Evolutionary conservation across 2,797 vertebrate species (phyloP), one percentile per base, ranked within the genome.

Genomic region (Octomys mimax): DNA sequence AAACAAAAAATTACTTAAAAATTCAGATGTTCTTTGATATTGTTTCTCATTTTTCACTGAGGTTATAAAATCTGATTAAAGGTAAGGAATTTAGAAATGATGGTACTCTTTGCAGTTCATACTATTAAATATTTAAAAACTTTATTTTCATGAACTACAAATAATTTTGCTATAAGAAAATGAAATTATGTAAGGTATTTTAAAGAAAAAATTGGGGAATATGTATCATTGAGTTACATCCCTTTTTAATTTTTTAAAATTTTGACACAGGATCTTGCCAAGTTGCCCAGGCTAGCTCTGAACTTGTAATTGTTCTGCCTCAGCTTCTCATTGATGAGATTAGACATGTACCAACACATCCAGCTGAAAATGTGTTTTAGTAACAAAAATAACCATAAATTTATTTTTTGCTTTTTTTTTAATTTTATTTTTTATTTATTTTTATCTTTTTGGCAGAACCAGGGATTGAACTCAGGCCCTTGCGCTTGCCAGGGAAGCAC

Each of bases 161-260:
- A 71, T 66, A 79, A 49, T 91, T 87, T 95, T 71, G 87, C 24
- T 87, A 46, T 71, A 1, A 89, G 39, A 90, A 86, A 94, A 90
- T 71, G 42, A 49, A 22, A n/a, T 26, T 86, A 77, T 12, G 18
- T 21, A 54, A 85, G 19, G 14, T 89, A 68, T 88, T 92, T 92
- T 59, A 71, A 92, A 79, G 13, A 70, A 87, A 59, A 42, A 42
- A 26, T 73, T 42, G 11, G 71, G 36, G 39, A 11, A 73, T 1
- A 42, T 36, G 71, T 10, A 42, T 11, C 36, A 46, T 10, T 11
- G 2, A 73, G 70, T 10, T 77, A 49, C 8, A 77, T 46, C 42
- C 6, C 21, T 70, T 70, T 42, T 42, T 26, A 71, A 71, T 42
- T 77, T 28, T 77, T 77, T 18, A 77, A 28, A 46, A 28, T 49